Percentiles rank a stretch among this genome's conserved stretches.
Evolutionary conservation across 2,113 vertebrate species (phyloP).

Genomic region (Microtus oregoni): DNA sequence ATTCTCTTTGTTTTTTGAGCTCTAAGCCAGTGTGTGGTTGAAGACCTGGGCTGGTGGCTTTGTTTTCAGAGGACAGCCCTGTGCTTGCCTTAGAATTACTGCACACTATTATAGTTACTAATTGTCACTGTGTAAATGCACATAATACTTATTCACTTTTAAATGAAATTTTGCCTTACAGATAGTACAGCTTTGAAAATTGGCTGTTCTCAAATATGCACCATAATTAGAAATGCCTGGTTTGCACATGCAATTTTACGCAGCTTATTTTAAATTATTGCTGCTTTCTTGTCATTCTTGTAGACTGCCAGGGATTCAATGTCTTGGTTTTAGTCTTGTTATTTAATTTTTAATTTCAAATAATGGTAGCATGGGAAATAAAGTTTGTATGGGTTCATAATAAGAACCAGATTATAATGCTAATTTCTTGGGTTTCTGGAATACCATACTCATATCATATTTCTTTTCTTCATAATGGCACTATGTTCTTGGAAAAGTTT

Average conservation of each 20-base stretch:
- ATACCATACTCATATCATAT: not conserved
- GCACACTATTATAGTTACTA: not conserved
- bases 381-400: constrained; percentile 36
- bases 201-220: constrained; percentile 22
- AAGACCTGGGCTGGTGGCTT: not conserved
- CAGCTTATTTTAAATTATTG: constrained; percentile 66
- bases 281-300: not conserved
- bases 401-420: not conserved
- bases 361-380: constrained; percentile 54
- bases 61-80: constrained; percentile 9
- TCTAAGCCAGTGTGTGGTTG: not conserved
- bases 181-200: constrained; percentile 28
- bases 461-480: not conserved
- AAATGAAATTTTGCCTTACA: constrained; percentile 48
- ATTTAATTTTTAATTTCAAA: constrained; percentile 74
- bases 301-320: not conserved
- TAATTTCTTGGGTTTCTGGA: constrained; percentile 11
- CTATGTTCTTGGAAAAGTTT: not conserved
- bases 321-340: constrained; percentile 48
- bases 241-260: constrained; percentile 35
- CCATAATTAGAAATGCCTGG: constrained; percentile 47
- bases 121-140: constrained; percentile 52
- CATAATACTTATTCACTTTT: constrained; percentile 43
- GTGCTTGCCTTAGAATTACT: constrained; percentile 22
- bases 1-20: constrained; percentile 40